Conservation (phyloP, 2,113 vertebrate species). For the Cyprichromis sp. region DNA sequence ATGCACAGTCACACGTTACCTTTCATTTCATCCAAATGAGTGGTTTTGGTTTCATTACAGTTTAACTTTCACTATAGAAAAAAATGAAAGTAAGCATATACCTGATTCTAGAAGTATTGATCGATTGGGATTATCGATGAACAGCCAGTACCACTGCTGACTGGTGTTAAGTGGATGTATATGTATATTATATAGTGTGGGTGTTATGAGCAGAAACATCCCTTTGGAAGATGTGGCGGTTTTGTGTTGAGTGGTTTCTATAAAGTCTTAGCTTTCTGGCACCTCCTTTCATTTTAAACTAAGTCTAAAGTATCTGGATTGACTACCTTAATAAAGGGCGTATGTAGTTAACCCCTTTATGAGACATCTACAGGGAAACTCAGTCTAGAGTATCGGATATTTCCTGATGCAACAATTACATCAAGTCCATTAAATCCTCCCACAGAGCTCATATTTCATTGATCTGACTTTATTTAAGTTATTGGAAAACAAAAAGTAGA, state of each 20-base stretch:
- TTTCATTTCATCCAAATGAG: not conserved
- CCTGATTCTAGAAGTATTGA: not conserved
- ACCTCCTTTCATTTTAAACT: not conserved
- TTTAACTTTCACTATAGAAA: not conserved
- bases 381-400: not conserved
- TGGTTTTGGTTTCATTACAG: not conserved
- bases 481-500: not conserved
- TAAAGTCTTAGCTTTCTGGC: not conserved
- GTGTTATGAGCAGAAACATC: not conserved
- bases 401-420: not conserved
- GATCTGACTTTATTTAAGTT: not conserved
- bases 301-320: not conserved
- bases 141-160: not conserved
- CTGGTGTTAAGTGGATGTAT: not conserved
- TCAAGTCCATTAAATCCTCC: not conserved
- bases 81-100: not conserved
- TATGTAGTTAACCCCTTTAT: not conserved
- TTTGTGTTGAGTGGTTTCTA: not conserved
- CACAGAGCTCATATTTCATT: not conserved
- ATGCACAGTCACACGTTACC: not conserved
- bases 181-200: not conserved
- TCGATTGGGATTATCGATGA: not conserved
- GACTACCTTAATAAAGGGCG: not conserved
- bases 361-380: not conserved
- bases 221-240: not conserved